Conservation (phyloP, 2,113 vertebrate species). For the Corvus hawaiiensis region DNA sequence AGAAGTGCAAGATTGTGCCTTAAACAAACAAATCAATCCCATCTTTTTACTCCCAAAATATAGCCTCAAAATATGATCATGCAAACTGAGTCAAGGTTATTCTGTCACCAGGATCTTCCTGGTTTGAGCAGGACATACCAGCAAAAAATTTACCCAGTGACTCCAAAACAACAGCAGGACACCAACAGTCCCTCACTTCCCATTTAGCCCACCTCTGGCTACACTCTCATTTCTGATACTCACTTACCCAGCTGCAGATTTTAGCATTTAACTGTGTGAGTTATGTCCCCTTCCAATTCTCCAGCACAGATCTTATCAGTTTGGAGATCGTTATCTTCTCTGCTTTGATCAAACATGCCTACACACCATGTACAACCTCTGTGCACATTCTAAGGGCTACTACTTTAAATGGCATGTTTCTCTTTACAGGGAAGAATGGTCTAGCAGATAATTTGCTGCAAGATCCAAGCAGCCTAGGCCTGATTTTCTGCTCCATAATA, state of each 20-base stretch:
- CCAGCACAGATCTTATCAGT: neutral
- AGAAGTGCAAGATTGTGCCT: neutral
- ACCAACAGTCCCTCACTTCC: neutral
- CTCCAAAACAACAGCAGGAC: neutral
- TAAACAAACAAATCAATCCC: neutral
- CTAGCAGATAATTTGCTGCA: neutral
- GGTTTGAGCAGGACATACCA: neutral
- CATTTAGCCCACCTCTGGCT: neutral
- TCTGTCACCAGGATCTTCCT: neutral
- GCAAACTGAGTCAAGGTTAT: neutral
- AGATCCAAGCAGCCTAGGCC: neutral
- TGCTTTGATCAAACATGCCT: neutral
- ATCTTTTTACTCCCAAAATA: neutral
- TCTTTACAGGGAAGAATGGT: neutral
- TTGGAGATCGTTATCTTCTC: neutral
- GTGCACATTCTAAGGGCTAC: neutral
- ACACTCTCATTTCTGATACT: neutral
- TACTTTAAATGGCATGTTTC: neutral
- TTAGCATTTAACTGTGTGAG: neutral
- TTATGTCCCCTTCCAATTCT: neutral
- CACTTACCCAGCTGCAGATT: neutral
- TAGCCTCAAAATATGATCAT: neutral
- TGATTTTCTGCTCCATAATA: neutral
- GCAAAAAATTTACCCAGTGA: neutral
- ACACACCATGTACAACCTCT: rapidly evolving